Evolutionary conservation across 2,888 invertebrate species (phyloP), one percentile per base, ranked within the genome.

Genomic region (Allolobophora icterica): DNA sequence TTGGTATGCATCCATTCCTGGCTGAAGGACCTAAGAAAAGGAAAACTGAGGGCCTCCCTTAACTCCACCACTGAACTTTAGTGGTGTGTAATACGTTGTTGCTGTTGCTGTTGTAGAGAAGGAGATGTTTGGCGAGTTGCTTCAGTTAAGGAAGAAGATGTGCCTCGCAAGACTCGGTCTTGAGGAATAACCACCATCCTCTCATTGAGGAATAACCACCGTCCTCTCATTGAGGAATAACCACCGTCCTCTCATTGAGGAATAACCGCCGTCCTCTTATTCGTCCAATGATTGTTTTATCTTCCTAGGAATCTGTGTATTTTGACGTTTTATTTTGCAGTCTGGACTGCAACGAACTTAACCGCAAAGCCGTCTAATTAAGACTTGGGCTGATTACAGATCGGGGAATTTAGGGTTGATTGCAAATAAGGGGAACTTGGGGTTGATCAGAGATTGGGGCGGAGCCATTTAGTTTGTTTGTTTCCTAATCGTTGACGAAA

Each of bases 81-180:
- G 4, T 52, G 24, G 5, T 52, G 6, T 4, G 21, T 52, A 52
- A 24, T 89, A 6, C 35, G 45, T 91, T 90, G 17, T 33, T 83
- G 17, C 52, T 91, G 24, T 40, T n/a, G 71, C 19, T 35, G 19
- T 90, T 96, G 96, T 95, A 97, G 97, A 96, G 92, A 96, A 97
- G 93, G 97, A 97, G 93, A 96, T 97, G 91, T 97, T 97, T 95
- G 97, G 97, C 96, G 97, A 97, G 95, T 96, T 97, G 91, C 96
- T 97, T 90, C 96, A 97, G 93, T 96, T 97, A 91, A 96, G 97
- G 89, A 97, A 97, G 94, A 97, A 97, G 95, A 97, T 97, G 96
- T 96, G 97, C 90, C 95, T 97, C 90, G 97, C 97, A 89, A 96
- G 97, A 93, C 96, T 97, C 89, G 97, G 97, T 11, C 93, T 95